Evolutionary conservation across 2,797 vertebrate species (phyloP).

Genomic region (Halcyon smyrnensis): DNA sequence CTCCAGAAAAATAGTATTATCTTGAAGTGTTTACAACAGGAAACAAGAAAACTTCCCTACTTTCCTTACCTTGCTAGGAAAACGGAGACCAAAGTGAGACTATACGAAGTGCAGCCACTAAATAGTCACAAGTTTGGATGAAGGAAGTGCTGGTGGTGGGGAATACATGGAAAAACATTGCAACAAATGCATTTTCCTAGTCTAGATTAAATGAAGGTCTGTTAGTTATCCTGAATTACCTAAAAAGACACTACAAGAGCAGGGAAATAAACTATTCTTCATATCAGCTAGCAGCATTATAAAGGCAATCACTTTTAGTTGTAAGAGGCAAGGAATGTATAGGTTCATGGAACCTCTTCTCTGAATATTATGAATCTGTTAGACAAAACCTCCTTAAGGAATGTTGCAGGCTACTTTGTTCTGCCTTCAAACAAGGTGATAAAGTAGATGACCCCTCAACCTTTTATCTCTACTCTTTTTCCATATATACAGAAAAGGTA

Average conservation of each 20-base stretch:
- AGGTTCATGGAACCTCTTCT: neutral
- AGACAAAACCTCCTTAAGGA: neutral
- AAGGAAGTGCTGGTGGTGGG: neutral
- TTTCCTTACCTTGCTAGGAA: neutral
- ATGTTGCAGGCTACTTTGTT: neutral
- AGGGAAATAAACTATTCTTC: neutral
- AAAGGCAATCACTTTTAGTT: neutral
- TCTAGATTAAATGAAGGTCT: neutral
- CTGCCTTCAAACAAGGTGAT: neutral
- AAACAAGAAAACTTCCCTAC: neutral
- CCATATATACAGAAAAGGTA: neutral
- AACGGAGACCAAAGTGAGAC: neutral
- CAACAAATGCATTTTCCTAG: neutral
- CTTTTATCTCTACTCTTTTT: neutral
- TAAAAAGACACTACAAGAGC: neutral
- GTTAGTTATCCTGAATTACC: neutral
- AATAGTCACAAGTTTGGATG: neutral
- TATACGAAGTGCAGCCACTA: accelerated
- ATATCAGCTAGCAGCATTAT: neutral
- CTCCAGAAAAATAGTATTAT: neutral
- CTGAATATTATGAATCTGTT: neutral
- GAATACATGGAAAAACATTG: neutral
- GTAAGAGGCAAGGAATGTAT: accelerated
- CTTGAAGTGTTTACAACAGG: neutral
- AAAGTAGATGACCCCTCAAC: neutral